Percentiles rank a stretch among this genome's conserved stretches.
These are phyloP conservation scores for Lysiphlebus fabarum DNA, from an alignment of 1,140 invertebrate genomes.

Conservation along the genomic window DNA sequence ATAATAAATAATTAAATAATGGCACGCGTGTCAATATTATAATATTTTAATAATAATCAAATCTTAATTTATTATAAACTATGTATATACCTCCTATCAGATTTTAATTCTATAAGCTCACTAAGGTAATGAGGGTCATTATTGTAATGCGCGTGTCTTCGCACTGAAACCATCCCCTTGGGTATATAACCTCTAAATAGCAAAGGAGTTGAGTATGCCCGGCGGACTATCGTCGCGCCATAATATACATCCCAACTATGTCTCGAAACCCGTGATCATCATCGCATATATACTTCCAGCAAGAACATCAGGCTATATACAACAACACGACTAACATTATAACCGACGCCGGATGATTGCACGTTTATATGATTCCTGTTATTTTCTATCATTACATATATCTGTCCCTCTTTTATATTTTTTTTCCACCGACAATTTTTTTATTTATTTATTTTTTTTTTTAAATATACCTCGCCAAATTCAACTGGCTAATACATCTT, in stretches of 20 bases:
- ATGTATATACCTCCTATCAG: slow-evolving; percentile 19
- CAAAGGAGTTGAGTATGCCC: slow-evolving; percentile 6
- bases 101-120: slow-evolving; percentile 50
- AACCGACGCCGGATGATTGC: slow-evolving; percentile 33
- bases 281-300: too few species aligned
- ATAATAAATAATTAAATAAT: neutral
- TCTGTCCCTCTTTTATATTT: slow-evolving; percentile 17
- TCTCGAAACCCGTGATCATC: slow-evolving; percentile 6
- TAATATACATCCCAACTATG: neutral
- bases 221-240: neutral
- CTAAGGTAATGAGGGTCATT: slow-evolving; percentile 45
- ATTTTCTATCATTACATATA: slow-evolving; percentile 49
- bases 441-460: too few species aligned
- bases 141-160: slow-evolving; percentile 48
- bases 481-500: slow-evolving; percentile 23
- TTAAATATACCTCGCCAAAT: too few species aligned
- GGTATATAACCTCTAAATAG: slow-evolving; percentile 40
- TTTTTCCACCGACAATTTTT: neutral
- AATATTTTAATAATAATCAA: neutral
- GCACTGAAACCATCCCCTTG: slow-evolving; percentile 38
- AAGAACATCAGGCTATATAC: neutral
- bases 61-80: slow-evolving; percentile 18
- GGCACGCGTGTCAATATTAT: neutral
- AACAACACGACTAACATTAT: slow-evolving; percentile 13
- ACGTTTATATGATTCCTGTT: slow-evolving; percentile 52